Base-by-base conservation (phyloP, 2,113 vertebrate genomes). In the Dipodomys spectabilis region DNA sequence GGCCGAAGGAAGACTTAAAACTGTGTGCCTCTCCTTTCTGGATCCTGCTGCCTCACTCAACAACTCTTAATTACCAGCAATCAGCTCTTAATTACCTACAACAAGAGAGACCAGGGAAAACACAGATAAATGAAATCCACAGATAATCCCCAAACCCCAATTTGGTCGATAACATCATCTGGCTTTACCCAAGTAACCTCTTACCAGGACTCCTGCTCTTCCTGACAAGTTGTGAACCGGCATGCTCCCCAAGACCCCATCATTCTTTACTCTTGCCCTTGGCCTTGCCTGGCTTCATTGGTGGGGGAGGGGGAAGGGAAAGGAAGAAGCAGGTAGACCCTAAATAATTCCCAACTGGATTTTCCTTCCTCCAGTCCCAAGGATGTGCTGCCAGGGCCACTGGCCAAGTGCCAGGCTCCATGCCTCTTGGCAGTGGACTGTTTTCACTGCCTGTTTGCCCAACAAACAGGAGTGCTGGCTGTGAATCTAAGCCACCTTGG, bases 31-130 rank as follows among this genome's bases (percentile, higher is more conserved):
- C 88, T 94, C 45, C 95, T 93, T 93, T 95, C 86, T 94, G 94
- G 94, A 94, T 96, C 94, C 93, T 89, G 90, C 96, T 86, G 95
- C 92, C 89, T 94, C 94, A 86, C 94, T 91, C 95, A 85, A 93
- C 94, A 95, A 94, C 95, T 95, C 97, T 97, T 96, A 97, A 96
- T 96, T 97, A 97, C 96, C 94, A 95, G 92, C 95, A 94, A 97
- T 96, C 95, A 96, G 95, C 96, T 97, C 94, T 96, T 97, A 97
- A 97, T 97, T 97, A 97, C 95, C 94, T 96, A 95, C 95, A 96
- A 97, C 94, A 96, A 97, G 95, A 96, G 91, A 95, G 94, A 96
- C 90, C n/a, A 64, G 95, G 93, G 92, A 75, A 94, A 90, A 94
- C 94, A 95, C 86, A 97, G 95, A 96, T 94, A 97, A 96, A 97